Conservation (phyloP, 2,888 invertebrate species). For the Noctua comes region DNA sequence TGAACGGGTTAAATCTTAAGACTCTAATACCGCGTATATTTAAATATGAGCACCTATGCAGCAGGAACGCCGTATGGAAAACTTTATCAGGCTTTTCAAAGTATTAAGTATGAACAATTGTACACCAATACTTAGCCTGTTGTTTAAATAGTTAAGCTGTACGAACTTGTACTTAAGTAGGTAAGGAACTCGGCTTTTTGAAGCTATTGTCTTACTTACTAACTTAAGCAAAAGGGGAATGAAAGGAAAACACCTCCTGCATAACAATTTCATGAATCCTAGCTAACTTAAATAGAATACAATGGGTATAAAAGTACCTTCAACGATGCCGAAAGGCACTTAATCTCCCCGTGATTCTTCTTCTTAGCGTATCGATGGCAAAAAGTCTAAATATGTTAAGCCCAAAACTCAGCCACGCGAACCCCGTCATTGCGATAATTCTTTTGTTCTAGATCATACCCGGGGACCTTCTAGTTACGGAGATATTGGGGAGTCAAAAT, state of each 20-base stretch:
- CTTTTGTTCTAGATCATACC: too few relatives aligned
- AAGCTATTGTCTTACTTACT: neutral
- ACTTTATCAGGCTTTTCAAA: constrained; percentile 10
- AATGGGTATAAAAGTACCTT: neutral
- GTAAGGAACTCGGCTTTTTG: constrained; percentile 7
- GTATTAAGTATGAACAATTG: neutral
- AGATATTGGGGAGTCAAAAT: too few relatives aligned
- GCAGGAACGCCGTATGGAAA: constrained; percentile 11
- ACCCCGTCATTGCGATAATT: too few relatives aligned
- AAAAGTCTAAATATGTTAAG: too few relatives aligned
- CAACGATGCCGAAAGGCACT: too few relatives aligned
- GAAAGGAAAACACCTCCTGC: neutral
- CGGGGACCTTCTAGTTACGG: too few relatives aligned
- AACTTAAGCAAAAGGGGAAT: neutral
- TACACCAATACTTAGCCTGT: constrained; percentile 17
- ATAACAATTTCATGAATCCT: neutral
- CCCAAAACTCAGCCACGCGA: too few relatives aligned
- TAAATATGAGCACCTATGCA: constrained; percentile 25
- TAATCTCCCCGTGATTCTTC: too few relatives aligned
- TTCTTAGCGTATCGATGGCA: too few relatives aligned
- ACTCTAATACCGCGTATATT: constrained; percentile 27
- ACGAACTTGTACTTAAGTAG: constrained; percentile 12
- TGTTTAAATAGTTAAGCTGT: constrained; percentile 38
- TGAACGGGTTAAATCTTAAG: constrained; percentile 10
- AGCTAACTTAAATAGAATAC: neutral